Percentiles rank a stretch among this genome's conserved stretches.
Conservation (phyloP, 2,113 vertebrate genomes). For the Myrmecophaga tridactyla region DNA sequence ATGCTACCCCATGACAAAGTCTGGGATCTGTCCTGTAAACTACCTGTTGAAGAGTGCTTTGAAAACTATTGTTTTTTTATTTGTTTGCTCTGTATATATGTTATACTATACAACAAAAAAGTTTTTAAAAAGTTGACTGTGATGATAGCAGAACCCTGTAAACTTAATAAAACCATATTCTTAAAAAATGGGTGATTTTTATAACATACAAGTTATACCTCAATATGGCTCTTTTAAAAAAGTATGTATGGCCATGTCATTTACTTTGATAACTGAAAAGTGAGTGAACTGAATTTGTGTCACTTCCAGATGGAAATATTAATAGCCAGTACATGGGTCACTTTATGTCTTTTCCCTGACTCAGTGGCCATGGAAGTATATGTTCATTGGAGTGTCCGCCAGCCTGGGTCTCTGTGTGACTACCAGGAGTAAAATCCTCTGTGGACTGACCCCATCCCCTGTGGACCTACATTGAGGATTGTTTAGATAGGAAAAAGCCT, state of each 20-base stretch:
- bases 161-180: neutral
- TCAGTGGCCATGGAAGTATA: neutral
- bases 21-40: too few relatives aligned
- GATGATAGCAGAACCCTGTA: neutral
- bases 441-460: too few relatives aligned
- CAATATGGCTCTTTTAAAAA: neutral
- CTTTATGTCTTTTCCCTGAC: neutral
- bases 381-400: rapidly evolving
- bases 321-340: neutral
- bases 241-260: neutral
- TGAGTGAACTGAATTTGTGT: neutral
- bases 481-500: neutral
- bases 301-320: neutral
- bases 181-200: neutral
- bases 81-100: too few relatives aligned
- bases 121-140: too few relatives aligned
- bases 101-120: too few relatives aligned
- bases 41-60: too few relatives aligned
- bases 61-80: too few relatives aligned
- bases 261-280: neutral
- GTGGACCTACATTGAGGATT: neutral
- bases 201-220: neutral
- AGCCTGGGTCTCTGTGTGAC: neutral
- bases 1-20: too few relatives aligned
- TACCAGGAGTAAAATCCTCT: neutral